These are phyloP conservation scores for Prinia subflava DNA, from an alignment of 2,113 vertebrate species.

Conservation along the genomic window DNA sequence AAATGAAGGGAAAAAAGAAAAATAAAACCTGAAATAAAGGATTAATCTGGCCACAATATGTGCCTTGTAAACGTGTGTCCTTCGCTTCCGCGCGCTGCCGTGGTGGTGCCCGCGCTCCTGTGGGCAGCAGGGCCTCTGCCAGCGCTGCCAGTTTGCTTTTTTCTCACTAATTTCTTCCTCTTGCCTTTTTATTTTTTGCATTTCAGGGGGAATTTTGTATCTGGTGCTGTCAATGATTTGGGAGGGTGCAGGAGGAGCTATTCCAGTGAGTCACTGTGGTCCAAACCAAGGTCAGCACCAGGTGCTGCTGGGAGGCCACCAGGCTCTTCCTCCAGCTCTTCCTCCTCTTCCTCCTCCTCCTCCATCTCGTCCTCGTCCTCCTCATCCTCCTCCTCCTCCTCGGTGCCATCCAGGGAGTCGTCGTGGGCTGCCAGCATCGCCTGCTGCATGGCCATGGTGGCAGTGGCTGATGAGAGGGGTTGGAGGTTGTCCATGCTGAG, in stretches of 20 bases:
- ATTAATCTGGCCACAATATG: slow-evolving; percentile 59
- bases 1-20: background rate
- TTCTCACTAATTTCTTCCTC: background rate
- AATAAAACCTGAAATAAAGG: background rate
- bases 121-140: background rate
- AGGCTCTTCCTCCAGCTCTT: slow-evolving; percentile 75
- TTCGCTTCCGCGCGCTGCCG: background rate
- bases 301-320: slow-evolving; percentile 76
- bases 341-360: slow-evolving; percentile 75
- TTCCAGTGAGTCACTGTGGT: slow-evolving; percentile 92
- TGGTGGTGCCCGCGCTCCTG: background rate
- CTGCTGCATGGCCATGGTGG: slow-evolving; percentile 97
- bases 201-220: background rate
- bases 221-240: background rate
- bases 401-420: slow-evolving; percentile 92
- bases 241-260: slow-evolving; percentile 54
- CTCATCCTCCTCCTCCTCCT: slow-evolving; percentile 86
- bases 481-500: slow-evolving; percentile 92
- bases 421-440: slow-evolving; percentile 91
- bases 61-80: slow-evolving; percentile 72
- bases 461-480: slow-evolving; percentile 90
- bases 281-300: slow-evolving; percentile 85
- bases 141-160: background rate
- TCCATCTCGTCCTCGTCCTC: slow-evolving; percentile 76
- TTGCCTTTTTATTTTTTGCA: background rate